These are phyloP conservation scores for Tetramorium parvispinum DNA, from an alignment of 1,140 invertebrate genomes.

Conservation along the genomic window DNA sequence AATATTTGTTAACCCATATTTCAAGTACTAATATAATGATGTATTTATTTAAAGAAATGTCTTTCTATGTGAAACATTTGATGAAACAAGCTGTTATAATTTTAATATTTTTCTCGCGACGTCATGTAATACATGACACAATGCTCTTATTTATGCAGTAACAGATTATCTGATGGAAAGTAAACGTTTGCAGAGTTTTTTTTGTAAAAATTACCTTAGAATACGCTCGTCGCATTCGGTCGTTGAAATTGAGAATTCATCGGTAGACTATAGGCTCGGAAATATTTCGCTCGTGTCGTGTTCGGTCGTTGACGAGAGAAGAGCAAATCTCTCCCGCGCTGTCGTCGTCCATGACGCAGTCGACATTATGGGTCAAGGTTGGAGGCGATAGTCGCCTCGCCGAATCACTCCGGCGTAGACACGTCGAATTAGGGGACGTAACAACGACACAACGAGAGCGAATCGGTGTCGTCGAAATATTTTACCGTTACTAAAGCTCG, in stretches of 20 bases:
- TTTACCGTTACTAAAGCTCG: neutral
- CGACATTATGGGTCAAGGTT: constrained; percentile 76
- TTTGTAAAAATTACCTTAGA: neutral
- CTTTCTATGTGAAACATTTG: neutral
- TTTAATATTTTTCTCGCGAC: neutral
- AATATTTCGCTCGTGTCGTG: constrained; percentile 10
- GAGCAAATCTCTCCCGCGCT: constrained; percentile 26
- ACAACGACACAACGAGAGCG: constrained; percentile 16
- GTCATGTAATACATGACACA: neutral
- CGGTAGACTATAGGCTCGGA: neutral
- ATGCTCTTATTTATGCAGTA: neutral
- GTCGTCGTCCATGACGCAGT: constrained; percentile 55
- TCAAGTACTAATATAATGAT: neutral
- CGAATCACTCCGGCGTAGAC: constrained; percentile 65
- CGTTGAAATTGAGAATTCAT: constrained; percentile 10
- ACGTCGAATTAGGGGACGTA: constrained; percentile 61
- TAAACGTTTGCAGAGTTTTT: neutral
- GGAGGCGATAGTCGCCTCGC: constrained; percentile 66
- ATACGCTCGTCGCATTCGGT: neutral
- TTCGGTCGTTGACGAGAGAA: constrained; percentile 33
- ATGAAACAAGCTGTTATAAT: neutral
- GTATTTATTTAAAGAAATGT: neutral
- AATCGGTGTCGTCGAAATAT: neutral
- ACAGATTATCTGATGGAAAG: neutral
- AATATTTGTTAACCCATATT: neutral